phyloP scores from a whole-genome alignment of 2,113 vertebrate genomes.

The Microcebus griseorufus region DNA sequence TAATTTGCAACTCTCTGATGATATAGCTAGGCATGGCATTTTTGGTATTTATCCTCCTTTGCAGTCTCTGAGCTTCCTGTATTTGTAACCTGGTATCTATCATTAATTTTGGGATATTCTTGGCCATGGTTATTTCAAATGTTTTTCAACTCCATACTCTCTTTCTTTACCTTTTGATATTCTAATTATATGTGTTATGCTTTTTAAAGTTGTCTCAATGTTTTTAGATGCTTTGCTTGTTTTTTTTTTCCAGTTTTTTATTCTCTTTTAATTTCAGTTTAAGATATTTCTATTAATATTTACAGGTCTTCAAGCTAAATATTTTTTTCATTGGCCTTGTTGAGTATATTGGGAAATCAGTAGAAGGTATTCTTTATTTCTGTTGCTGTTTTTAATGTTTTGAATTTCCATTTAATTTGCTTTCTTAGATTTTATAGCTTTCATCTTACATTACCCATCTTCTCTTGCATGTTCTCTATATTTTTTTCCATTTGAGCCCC shows the following conservation, averaged over 20 bases:
- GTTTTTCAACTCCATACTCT: background rate
- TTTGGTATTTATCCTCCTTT: background rate
- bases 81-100: background rate
- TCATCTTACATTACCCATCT: background rate
- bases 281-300: background rate
- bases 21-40: background rate
- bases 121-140: background rate
- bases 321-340: background rate
- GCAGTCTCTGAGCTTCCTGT: background rate
- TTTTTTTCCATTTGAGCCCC: background rate
- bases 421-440: background rate
- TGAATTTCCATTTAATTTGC: background rate
- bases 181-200: background rate
- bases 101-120: background rate
- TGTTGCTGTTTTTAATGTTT: background rate
- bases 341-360: background rate
- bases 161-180: background rate
- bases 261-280: background rate
- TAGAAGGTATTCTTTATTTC: background rate
- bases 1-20: background rate
- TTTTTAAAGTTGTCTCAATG: background rate
- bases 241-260: background rate
- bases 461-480: background rate
- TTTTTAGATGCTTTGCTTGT: background rate
- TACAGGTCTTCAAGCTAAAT: background rate